phyloP scores from a whole-genome alignment of 2,113 vertebrate genomes.

The Panurus biarmicus region DNA sequence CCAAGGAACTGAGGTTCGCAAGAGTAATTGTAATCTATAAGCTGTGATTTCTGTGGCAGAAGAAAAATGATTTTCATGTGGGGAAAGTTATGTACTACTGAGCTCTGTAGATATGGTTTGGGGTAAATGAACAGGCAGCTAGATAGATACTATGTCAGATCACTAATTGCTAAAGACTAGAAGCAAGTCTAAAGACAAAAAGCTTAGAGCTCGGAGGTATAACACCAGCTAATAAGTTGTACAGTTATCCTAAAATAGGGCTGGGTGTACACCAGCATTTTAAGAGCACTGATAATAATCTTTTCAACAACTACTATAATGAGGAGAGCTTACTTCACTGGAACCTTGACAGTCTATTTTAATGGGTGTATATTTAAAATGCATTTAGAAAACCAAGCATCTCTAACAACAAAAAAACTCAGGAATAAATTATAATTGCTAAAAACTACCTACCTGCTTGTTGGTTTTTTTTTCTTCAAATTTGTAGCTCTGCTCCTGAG shows the following conservation, averaged over 20 bases:
- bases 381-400: background rate
- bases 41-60: background rate
- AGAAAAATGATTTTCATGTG: background rate
- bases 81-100: background rate
- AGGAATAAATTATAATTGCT: background rate
- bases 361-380: background rate
- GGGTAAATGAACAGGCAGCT: background rate
- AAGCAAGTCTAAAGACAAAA: background rate
- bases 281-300: background rate
- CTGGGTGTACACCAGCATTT: background rate
- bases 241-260: background rate
- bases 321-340: background rate
- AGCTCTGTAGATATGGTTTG: background rate
- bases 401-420: background rate
- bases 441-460: background rate
- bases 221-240: background rate
- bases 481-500: background rate
- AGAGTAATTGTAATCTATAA: background rate
- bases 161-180: background rate
- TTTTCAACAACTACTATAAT: background rate
- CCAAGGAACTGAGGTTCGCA: background rate
- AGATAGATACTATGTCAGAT: background rate
- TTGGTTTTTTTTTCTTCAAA: background rate
- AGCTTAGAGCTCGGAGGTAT: background rate
- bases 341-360: background rate